Evolutionary conservation across 2,113 vertebrate species (phyloP), one percentile per base, ranked within the genome.

Genomic region (Aspiorhynchus laticeps): DNA sequence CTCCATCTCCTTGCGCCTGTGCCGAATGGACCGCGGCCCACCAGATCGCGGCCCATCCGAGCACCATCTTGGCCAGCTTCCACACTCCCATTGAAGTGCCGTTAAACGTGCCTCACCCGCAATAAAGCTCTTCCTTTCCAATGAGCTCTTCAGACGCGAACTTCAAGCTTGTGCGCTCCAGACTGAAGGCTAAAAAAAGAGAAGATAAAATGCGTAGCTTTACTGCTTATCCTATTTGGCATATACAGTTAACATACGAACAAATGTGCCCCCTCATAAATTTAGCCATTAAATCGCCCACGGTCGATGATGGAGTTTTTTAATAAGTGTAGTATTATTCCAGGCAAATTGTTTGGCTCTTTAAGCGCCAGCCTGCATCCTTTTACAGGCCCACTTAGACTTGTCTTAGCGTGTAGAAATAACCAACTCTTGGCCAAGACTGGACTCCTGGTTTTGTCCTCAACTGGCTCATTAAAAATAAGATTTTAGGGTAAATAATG

Each of bases 61-160:
- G 96, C 93, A 98, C 91, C 91, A 96, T 93, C 91, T 84, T 93
- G 92, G 94, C 93, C 91, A 95, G 92, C 92, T 95, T 95, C 78
- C 84, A 88, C 4, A 80, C 80, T 93, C 94, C 96, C 96, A 96
- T 96, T 90, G 10, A 84, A 84, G 46, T 56, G 83, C 65, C 19
- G 87, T 88, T 38, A 71, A 84, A 74, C 7, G 67, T 84, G 43
- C 77, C 71, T 85, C 48, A n/a, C 80, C 73, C 26, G 28, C 63
- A 78, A 51, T 51, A 71, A 84, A 84, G 31, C 80, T 85, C 85
- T 71, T 85, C 79, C 75, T 87, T 78, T 65, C 67, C 84, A 53
- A 77, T 88, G 81, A 88, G 90, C 89, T 91, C 85, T 90, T 88
- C 81, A 84, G 85, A 90, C 87, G 82, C 80, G 65, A 67, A 69